Conservation (phyloP, 2,797 vertebrate genomes). For the Rhynchotus rufescens region DNA sequence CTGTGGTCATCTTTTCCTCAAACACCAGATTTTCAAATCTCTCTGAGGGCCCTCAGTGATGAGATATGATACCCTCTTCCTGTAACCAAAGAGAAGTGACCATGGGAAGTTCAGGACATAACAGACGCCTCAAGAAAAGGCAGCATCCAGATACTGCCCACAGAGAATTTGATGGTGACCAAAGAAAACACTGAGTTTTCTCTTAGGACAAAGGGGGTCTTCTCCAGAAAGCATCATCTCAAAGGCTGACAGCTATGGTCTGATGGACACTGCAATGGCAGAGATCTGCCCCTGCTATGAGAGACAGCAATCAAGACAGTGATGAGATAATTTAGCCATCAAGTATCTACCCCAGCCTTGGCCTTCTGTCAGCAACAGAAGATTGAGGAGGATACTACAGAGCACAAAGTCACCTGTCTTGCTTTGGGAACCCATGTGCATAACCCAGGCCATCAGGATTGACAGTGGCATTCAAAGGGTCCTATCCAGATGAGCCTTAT, state of each 20-base stretch:
- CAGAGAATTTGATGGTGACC: not conserved
- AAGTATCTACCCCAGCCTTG: accelerated
- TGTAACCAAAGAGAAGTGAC: not conserved
- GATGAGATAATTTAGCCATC: not conserved
- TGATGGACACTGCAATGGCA: accelerated
- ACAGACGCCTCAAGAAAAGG: not conserved
- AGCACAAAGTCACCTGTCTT: not conserved
- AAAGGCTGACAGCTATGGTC: not conserved
- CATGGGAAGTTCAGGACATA: not conserved
- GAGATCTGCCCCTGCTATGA: not conserved
- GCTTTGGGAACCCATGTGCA: not conserved
- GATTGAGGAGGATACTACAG: not conserved
- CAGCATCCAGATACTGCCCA: not conserved
- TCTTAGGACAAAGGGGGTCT: not conserved
- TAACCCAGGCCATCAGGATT: not conserved
- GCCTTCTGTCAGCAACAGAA: not conserved
- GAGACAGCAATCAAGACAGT: not conserved
- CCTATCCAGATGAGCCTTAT: constrained; percentile 1
- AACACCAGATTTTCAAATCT: not conserved
- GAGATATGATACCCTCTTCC: not conserved
- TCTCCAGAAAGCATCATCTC: not conserved
- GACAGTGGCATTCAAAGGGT: not conserved
- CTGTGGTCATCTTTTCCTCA: not conserved
- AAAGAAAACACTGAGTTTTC: not conserved
- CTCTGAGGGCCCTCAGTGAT: not conserved